These are phyloP conservation scores for Aurelia sp. DNA, from an alignment of 30 jellyfish, hydroid and myxozoan species.

Conservation along the genomic window DNA sequence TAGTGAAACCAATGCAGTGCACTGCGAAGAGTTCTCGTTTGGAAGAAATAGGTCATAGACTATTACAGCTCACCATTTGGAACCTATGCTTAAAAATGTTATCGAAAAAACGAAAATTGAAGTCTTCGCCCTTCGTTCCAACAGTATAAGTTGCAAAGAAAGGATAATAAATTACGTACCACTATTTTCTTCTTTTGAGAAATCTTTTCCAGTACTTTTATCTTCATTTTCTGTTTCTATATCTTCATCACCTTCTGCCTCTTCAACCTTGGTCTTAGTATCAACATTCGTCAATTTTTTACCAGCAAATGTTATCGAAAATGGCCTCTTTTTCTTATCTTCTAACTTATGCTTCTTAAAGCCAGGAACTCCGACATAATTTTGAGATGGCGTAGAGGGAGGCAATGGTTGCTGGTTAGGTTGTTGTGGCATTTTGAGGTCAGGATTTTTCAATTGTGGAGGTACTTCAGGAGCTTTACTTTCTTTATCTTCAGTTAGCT, in stretches of 20 bases:
- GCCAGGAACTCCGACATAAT: conserved; percentile 26
- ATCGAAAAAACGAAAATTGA: no score
- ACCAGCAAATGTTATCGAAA: conserved; percentile 56
- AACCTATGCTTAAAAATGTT: no score
- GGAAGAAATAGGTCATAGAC: no score
- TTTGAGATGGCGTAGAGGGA: conserved; percentile 23
- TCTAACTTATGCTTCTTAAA: conserved; percentile 61
- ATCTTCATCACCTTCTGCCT: conserved; percentile 11
- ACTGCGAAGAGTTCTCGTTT: no score
- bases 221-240: conserved; percentile 4
- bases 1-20: no score
- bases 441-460: conserved; percentile 45
- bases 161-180: not conserved
- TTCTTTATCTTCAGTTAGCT: conserved; percentile 2
- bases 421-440: conserved; percentile 27
- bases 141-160: not conserved
- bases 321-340: conserved; percentile 29
- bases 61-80: no score
- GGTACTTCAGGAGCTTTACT: conserved; percentile 31
- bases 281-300: conserved; percentile 39
- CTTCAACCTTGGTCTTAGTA: not conserved
- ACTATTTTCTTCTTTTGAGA: conserved; percentile 2
- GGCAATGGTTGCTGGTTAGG: conserved; percentile 12
- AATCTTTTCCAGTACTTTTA: no score
- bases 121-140: no score